Evolutionary conservation across 2,113 vertebrate species (phyloP), one percentile per base, ranked within the genome.

Genomic region (Parus major): DNA sequence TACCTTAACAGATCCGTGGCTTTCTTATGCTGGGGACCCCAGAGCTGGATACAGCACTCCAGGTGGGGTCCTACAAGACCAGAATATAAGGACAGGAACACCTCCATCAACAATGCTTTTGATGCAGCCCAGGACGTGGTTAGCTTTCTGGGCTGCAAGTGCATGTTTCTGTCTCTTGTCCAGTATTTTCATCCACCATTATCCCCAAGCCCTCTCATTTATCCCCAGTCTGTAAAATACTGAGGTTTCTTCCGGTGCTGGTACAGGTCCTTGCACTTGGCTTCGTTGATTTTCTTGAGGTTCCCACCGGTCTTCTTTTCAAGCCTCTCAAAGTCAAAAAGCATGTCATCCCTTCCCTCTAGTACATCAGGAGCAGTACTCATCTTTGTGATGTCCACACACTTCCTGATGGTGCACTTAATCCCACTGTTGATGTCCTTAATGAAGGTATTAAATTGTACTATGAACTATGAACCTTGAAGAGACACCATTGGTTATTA

Each of bases 1-100:
- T 4, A 1, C 21, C 14, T 10, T 7, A 50, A 46, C 5, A 71
- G 24, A 4, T 84, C 46, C 1, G 0, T 71, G 63, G 9, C n/a
- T 44, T 64, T 60, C 23, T 49, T 60, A 3, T 66, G 15, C 46
- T 56, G 57, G 9, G 24, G 11, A 31, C 7, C 33, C 18, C 42
- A 72, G 35, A 86, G 10, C 12, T n/a, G 19, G 44, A 57, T 33
- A 14, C 14, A n/a, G 14, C 7, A 16, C 12, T 63, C 49, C 16
- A 33, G 5, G 2, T 31, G 15, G 18, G 15, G 9, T 70, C 24
- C 35, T 61, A 27, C 4, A 82, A 63, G n/a, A 63, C 11, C 57
- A 41, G 46, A 55, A 17, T 5, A 76, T 47, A 86, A 31, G 9
- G 33, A 12, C 2, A 63, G 29, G 23, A 68, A 36, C 11, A 7